Conservation (phyloP, 2,113 vertebrate species). For the Eulemur rufifrons region DNA sequence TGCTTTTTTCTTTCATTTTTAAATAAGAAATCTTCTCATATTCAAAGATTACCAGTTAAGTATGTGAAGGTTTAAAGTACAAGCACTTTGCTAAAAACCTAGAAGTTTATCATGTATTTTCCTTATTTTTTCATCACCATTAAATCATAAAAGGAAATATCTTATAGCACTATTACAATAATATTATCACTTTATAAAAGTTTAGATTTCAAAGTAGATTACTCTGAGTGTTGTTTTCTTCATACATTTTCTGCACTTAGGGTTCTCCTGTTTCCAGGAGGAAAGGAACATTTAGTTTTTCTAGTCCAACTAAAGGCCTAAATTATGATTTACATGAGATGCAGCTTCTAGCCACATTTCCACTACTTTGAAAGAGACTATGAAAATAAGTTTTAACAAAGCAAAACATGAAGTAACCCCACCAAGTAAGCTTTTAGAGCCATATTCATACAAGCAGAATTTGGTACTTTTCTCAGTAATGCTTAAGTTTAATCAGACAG, state of each 20-base stretch:
- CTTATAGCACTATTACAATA: background rate
- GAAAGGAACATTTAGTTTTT: slow-evolving; percentile 26
- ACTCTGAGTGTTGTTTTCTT: background rate
- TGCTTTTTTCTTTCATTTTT: slow-evolving; percentile 34
- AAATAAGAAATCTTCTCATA: slow-evolving; percentile 33
- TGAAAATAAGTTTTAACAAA: slow-evolving; percentile 49
- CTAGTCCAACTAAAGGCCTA: slow-evolving; percentile 12
- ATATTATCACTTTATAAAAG: background rate
- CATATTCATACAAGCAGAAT: background rate
- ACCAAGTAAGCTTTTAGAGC: background rate
- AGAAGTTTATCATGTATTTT: background rate
- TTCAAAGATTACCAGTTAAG: slow-evolving; percentile 9
- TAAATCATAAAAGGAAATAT: background rate
- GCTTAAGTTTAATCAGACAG: background rate
- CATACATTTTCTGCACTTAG: background rate
- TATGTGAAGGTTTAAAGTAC: slow-evolving; percentile 2
- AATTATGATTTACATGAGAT: background rate
- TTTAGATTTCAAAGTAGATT: slow-evolving; percentile 13
- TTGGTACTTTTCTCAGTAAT: slow-evolving; percentile 5
- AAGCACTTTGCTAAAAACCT: background rate
- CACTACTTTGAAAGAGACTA: slow-evolving; percentile 15
- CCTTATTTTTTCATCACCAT: background rate
- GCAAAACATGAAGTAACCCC: slow-evolving; percentile 35
- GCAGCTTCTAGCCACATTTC: background rate
- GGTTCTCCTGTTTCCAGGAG: background rate